Evolutionary conservation across 2,797 vertebrate genomes (phyloP).

Genomic region (Alca torda): DNA sequence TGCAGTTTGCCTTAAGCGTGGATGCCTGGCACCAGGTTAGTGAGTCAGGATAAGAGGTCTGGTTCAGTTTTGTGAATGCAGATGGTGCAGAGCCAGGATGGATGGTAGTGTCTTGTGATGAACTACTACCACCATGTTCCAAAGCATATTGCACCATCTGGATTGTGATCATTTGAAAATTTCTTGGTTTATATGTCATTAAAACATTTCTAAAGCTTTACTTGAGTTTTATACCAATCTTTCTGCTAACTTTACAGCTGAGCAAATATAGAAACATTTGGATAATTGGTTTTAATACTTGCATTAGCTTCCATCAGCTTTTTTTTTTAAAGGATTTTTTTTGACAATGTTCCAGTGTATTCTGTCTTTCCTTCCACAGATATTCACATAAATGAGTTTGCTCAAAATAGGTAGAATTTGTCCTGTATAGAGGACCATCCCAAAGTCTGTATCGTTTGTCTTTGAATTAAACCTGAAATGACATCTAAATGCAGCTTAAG

Average conservation of each 20-base stretch:
- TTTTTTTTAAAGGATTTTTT: background rate
- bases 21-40: conserved; percentile 39
- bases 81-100: conserved; percentile 48
- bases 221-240: conserved; percentile 16
- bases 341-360: background rate
- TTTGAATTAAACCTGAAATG: background rate
- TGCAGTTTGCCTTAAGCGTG: background rate
- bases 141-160: conserved; percentile 53
- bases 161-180: conserved; percentile 49
- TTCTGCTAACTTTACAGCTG: background rate
- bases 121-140: background rate
- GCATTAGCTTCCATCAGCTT: background rate
- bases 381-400: background rate
- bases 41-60: conserved; percentile 4
- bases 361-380: background rate
- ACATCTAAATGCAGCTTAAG: background rate
- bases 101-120: conserved; percentile 5
- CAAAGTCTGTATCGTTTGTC: background rate
- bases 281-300: conserved; percentile 44
- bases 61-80: conserved; percentile 26
- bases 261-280: conserved; percentile 48
- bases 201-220: conserved; percentile 44
- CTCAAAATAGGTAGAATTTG: background rate
- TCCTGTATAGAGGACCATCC: background rate
- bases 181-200: conserved; percentile 35